Evolutionary conservation across 2,797 vertebrate genomes (phyloP), one percentile per base, ranked within the genome.

Genomic region (Margarornis squamiger): DNA sequence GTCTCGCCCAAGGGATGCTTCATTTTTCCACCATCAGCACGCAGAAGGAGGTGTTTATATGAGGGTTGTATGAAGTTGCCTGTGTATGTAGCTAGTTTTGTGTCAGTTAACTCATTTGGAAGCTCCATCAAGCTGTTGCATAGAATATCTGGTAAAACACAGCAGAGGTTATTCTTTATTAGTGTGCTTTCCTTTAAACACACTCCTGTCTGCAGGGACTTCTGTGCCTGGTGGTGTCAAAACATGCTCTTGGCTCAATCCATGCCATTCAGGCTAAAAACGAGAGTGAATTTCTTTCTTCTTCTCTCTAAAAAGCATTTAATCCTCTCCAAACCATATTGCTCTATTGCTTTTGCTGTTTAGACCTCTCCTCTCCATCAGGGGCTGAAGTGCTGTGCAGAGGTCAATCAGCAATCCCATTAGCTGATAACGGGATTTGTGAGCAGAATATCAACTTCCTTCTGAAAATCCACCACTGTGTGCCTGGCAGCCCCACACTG

Each of bases 351-450:
- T 93, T 88, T 85, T 95, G 68, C 65, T 95, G 49, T 85, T 96
- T 3, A 72, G 72, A 58, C 55, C 39, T 43, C 84, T 72, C 16
- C 75, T 93, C 71, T 90, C 13, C 34, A 4, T 43, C 84, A 92
- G 71, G 87, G 76, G 46, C 57, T 57, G 24, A 46, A 82, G 70
- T 36, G 81, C 67, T 78, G 63, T 67, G 63, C 92, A 74, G 92
- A 90, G 88, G 78, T 96, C 90, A 87, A 10, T 65, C 62, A 92
- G 94, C 95, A 97, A 97, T 94, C 86, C 72, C 71, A 93, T 97
- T 96, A 96, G 80, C 90, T 84, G 89, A 52, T 97, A 97, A 96
- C 57, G 17, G 96, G 86, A 95, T 97, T 96, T 96, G 86, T 86
- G 86, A 96, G 80, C 88, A 71, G 45, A 96, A 67, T 89, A 86